phyloP scores from a whole-genome alignment of 2,888 invertebrate species.

The Lasioglossum calceatum region DNA sequence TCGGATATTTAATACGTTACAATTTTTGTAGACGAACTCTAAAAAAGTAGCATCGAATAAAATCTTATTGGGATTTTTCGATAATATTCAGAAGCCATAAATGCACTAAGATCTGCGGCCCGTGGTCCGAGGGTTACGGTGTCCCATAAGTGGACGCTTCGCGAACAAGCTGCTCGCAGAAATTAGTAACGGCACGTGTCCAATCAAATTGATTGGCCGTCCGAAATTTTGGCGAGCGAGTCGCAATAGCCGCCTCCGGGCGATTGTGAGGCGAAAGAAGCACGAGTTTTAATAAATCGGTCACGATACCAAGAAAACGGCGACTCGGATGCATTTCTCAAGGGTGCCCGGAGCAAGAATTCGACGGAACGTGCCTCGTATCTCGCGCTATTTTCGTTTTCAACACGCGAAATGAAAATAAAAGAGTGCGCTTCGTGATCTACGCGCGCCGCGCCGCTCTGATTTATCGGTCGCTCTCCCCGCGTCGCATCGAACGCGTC shows the following conservation, averaged over 20 bases:
- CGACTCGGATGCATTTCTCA: constrained; percentile 27
- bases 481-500: constrained; percentile 64
- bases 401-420: constrained; percentile 75
- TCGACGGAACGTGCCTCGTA: constrained; percentile 56
- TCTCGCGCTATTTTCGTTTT: constrained; percentile 74
- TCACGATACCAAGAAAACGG: constrained; percentile 38
- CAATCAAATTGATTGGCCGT: neutral
- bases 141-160: neutral
- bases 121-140: neutral
- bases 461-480: constrained; percentile 71
- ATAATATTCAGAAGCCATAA: too few relatives aligned
- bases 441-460: constrained; percentile 71
- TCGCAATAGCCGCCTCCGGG: constrained; percentile 1
- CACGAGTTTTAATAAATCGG: constrained; percentile 51
- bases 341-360: constrained; percentile 57
- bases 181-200: neutral
- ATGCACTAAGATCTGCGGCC: too few relatives aligned
- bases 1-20: too few relatives aligned
- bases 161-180: neutral
- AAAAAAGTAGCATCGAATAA: too few relatives aligned
- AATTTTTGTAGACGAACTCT: too few relatives aligned
- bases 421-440: constrained; percentile 71
- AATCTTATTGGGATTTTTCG: too few relatives aligned
- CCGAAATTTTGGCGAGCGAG: neutral
- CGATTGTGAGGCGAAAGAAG: neutral